These are phyloP conservation scores for Epinotia nisella DNA, from an alignment of 2,888 invertebrate species.

Conservation along the genomic window DNA sequence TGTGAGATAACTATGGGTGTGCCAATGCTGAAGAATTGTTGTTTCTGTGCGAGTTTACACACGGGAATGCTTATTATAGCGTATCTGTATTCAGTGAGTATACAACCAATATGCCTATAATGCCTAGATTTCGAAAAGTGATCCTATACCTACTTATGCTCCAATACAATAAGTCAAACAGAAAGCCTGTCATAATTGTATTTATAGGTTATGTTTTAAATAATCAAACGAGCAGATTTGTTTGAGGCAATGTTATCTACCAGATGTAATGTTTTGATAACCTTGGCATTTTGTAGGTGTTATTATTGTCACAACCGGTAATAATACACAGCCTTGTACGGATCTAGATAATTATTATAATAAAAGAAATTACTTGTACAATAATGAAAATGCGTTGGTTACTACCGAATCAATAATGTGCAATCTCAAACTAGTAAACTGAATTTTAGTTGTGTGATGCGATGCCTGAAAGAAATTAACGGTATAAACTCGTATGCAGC, in stretches of 20 bases:
- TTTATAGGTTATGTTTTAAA: slow-evolving; percentile 11
- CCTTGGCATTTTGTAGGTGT: slow-evolving; percentile 20
- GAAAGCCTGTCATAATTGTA: not conserved
- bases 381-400: not conserved
- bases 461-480: not conserved
- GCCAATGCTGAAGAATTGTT: slow-evolving; percentile 74
- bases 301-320: not conserved
- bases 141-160: not conserved
- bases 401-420: not conserved
- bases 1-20: slow-evolving; percentile 65
- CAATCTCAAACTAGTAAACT: not conserved
- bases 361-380: no score
- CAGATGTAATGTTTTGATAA: slow-evolving; percentile 15
- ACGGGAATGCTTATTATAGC: slow-evolving; percentile 76
- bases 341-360: no score
- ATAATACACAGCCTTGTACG: not conserved
- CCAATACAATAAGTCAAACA: no score
- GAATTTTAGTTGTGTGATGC: not conserved
- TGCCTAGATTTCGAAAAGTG: not conserved
- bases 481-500: no score
- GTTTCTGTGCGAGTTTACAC: slow-evolving; percentile 68
- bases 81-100: slow-evolving; percentile 71
- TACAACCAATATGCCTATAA: not conserved
- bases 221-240: not conserved
- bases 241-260: not conserved